Evolutionary conservation across 1,140 invertebrate species (phyloP).

Genomic region (Drosophila navojoa): DNA sequence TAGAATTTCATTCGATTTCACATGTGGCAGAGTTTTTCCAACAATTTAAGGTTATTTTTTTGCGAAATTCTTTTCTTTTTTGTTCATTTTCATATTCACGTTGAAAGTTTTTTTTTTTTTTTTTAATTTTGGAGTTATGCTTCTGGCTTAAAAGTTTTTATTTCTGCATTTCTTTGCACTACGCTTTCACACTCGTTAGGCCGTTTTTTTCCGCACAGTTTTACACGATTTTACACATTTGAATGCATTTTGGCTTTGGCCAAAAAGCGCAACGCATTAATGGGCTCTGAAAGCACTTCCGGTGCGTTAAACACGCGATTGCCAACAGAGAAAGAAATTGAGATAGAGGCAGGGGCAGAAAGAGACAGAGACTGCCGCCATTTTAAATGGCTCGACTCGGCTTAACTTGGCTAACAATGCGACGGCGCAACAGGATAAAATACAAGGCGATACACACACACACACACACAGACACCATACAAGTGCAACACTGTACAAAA

Average conservation of each 20-base stretch:
- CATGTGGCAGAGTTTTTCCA: constrained; percentile 30
- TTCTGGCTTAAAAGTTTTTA: neutral
- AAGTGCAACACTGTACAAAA: constrained; percentile 44
- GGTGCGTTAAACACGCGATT: constrained; percentile 59
- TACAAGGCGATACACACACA: neutral
- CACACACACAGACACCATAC: neutral
- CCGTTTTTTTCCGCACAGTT: constrained; percentile 21
- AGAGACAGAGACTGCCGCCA: constrained; percentile 15
- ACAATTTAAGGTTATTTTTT: constrained; percentile 59
- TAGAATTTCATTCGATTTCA: constrained; percentile 17
- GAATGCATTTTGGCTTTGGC: constrained; percentile 25
- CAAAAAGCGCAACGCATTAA: constrained; percentile 47
- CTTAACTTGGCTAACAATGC: constrained; percentile 42
- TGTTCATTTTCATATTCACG: constrained; percentile 17
- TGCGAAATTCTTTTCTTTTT: neutral
- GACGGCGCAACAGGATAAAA: constrained; percentile 74
- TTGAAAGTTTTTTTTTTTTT: constrained; percentile 1
- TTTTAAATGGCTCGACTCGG: constrained; percentile 11
- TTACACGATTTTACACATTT: constrained; percentile 39
- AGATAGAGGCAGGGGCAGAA: neutral
- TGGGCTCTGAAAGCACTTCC: constrained; percentile 61
- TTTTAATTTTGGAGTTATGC: constrained; percentile 12
- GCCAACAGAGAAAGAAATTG: neutral
- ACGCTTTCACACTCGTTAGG: constrained; percentile 5
- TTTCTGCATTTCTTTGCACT: neutral